Conservation (phyloP, 2,797 vertebrate genomes). For the Bucorvus abyssinicus region DNA sequence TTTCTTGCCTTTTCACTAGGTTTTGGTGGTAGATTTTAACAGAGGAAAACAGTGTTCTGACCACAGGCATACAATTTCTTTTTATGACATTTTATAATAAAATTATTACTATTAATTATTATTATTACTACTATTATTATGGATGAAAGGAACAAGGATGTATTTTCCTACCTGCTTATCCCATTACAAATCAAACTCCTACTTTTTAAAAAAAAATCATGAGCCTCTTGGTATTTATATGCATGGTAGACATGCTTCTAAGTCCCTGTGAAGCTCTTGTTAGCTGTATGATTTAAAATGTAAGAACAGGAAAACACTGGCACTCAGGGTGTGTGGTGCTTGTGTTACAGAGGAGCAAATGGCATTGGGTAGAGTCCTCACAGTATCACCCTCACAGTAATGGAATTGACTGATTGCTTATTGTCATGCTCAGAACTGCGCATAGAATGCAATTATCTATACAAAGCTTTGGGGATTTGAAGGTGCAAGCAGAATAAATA, state of each 20-base stretch:
- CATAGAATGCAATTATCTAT: conserved; percentile 33
- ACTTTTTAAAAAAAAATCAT: neutral
- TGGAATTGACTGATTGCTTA: conserved; percentile 44
- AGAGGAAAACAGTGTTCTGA: neutral
- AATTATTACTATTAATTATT: too few species aligned
- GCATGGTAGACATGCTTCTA: neutral
- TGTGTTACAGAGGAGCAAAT: conserved; percentile 34
- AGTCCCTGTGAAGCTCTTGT: conserved; percentile 4
- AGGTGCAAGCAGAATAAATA: conserved; percentile 7
- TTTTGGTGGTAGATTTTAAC: neutral
- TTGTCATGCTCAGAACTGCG: neutral
- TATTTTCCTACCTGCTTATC: neutral
- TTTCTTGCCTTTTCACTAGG: neutral
- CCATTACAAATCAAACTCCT: conserved; percentile 3
- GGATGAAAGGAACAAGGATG: neutral
- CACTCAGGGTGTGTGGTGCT: neutral
- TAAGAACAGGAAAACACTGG: conserved; percentile 43
- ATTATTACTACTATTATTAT: neutral
- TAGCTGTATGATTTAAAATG: conserved; percentile 58
- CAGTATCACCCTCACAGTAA: neutral
- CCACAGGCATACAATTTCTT: neutral
- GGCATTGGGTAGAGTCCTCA: neutral
- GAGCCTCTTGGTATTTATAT: conserved; percentile 1
- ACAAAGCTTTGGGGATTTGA: conserved; percentile 28
- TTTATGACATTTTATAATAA: neutral